Evolutionary conservation across 2,113 vertebrate genomes (phyloP).

Genomic region (Eonycteris spelaea): DNA sequence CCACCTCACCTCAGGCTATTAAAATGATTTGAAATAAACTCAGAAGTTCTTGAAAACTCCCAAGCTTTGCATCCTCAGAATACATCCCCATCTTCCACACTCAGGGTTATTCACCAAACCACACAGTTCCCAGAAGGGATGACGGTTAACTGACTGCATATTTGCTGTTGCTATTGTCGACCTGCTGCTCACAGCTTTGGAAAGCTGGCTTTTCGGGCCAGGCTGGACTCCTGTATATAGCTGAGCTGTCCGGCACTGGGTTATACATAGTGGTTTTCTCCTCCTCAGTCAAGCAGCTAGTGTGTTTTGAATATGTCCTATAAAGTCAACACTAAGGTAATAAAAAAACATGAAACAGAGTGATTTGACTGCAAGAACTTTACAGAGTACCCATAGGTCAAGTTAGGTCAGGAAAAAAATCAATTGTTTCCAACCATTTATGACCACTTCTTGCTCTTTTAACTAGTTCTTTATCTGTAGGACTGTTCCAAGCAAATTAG

Average conservation of each 20-base stretch:
- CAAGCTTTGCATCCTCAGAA: neutral
- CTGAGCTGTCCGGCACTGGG: neutral
- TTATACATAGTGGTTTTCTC: neutral
- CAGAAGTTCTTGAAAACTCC: neutral
- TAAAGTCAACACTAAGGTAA: neutral
- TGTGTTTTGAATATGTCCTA: neutral
- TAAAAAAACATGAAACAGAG: neutral
- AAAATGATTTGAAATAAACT: neutral
- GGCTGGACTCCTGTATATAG: no score
- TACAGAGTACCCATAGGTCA: neutral
- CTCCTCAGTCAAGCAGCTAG: neutral
- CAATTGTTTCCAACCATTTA: neutral
- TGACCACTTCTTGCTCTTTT: neutral
- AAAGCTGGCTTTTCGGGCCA: neutral
- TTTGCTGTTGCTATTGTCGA: neutral
- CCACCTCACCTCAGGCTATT: neutral
- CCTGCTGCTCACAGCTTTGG: neutral
- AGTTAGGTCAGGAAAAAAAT: neutral
- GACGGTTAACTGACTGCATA: no score
- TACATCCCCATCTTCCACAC: neutral
- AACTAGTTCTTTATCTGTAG: neutral
- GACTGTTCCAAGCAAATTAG: neutral
- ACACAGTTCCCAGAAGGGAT: neutral
- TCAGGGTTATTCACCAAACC: neutral
- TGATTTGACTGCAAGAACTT: neutral